Evolutionary conservation across 2,797 vertebrate species (phyloP).

Genomic region (Hemibagrus guttatus): DNA sequence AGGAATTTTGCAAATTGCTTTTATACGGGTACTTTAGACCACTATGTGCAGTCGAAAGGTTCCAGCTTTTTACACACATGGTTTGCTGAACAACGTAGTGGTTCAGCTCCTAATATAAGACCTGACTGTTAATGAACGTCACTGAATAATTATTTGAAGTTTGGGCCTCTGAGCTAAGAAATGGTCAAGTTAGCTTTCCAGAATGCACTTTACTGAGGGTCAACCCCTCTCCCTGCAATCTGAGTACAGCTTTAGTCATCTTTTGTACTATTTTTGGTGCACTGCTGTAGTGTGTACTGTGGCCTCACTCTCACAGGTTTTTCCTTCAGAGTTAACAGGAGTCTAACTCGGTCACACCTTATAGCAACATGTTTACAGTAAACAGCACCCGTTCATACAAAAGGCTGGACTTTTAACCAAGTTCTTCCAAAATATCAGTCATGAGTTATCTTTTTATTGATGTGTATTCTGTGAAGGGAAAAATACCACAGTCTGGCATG

Average conservation of each 20-base stretch:
- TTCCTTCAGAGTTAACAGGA: conserved; percentile 8
- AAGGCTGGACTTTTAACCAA: not conserved
- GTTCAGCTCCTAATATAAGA: conserved; percentile 59
- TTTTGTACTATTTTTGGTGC: conserved; percentile 23
- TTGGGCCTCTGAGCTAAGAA: conserved; percentile 2
- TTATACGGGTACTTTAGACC: not conserved
- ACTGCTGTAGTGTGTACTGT: conserved; percentile 8
- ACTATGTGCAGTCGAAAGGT: not conserved
- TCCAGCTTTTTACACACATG: conserved; percentile 9
- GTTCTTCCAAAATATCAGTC: too few species aligned
- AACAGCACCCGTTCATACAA: not conserved
- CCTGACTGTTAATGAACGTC: conserved; percentile 73
- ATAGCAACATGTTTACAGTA: not conserved
- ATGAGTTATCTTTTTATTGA: too few species aligned
- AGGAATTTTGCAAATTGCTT: too few species aligned
- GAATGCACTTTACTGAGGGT: conserved; percentile 21
- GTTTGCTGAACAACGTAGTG: conserved; percentile 61
- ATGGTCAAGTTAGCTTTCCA: conserved; percentile 17
- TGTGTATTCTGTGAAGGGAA: too few species aligned
- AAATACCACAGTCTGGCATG: too few species aligned
- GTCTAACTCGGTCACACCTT: not conserved
- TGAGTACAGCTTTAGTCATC: conserved; percentile 6
- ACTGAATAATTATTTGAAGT: conserved; percentile 64
- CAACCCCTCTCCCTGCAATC: conserved; percentile 19
- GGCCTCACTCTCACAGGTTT: conserved; percentile 37